phyloP scores from a whole-genome alignment of 2,797 vertebrate species.

The Podargus strigoides region DNA sequence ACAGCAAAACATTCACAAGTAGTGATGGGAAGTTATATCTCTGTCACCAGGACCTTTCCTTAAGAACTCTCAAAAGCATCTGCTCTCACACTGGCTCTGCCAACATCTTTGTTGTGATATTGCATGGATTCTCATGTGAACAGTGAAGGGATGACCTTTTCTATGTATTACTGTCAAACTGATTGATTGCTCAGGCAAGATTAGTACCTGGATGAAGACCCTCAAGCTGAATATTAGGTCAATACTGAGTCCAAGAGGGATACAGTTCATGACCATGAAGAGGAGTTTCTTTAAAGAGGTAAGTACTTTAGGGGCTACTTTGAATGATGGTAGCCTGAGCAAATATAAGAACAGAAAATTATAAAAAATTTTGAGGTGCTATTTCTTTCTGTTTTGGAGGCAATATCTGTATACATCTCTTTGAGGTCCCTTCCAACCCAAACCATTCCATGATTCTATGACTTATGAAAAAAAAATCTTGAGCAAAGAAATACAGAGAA shows the following conservation, averaged over 20 bases:
- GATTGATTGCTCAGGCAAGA: neutral
- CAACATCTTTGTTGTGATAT: neutral
- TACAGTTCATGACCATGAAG: neutral
- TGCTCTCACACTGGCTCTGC: neutral
- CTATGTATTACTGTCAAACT: neutral
- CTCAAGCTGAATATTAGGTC: neutral
- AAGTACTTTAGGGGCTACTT: neutral
- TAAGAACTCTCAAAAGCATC: neutral
- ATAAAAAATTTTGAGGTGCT: neutral
- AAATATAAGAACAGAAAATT: neutral
- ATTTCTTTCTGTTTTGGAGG: neutral
- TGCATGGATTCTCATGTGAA: neutral
- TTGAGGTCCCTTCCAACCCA: too few relatives aligned
- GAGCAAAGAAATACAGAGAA: neutral
- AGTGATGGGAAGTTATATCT: neutral
- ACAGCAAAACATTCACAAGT: neutral
- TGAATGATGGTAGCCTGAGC: neutral
- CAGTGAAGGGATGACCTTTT: neutral
- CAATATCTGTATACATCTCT: neutral
- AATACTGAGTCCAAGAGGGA: neutral
- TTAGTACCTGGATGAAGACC: neutral
- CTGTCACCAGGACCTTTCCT: neutral
- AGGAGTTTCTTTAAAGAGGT: neutral
- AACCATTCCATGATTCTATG: too few relatives aligned
- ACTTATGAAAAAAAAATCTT: neutral